Base-by-base conservation (phyloP, 2,797 vertebrate genomes). In the Propithecus deckenii region DNA sequence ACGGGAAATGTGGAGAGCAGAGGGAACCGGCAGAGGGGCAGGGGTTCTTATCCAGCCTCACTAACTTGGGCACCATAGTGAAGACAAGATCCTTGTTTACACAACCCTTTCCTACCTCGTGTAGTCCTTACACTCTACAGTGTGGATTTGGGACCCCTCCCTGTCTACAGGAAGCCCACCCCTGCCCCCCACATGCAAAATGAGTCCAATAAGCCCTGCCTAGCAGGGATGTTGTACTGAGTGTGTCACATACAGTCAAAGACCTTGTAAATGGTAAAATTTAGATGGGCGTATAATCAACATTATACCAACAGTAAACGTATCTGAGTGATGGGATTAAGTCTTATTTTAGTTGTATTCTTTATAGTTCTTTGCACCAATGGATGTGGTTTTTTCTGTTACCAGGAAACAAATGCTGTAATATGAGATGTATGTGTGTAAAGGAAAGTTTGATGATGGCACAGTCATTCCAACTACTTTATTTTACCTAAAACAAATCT, bases 21-120 rank as follows among this genome's bases (percentile, higher is more conserved):
- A 71, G 57, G 41, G 23, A 30, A 5, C n/a, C 8, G 0, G 0
- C 0, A 9, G 25, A 32, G 8, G 25, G 18, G 0, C 8, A 2
- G 6, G 18, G 7, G 22, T 20, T 67, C 4, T 48, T 15, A 23
- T 14, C 2, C 43, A 23, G n/a, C 14, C 25, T 71, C 55, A 3
- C 1, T 0, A 55, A 41, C 55, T 4, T 2, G 28, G 69, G 3
- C 0, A 2, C 35, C 0, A 0, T 5, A 5, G 8, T 14, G n/a
- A 67, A 69, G 35, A 35, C 0, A 0, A 59, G 25, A 15, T 23
- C 35, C 5, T 11, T 3, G 17, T 35, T 17, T 55, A 3, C 52
- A 13, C 12, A 75, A 0, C 2, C 1, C 7, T 25, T 20, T 32
- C 35, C 52, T 32, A 2, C 6, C 7, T 5, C 0, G 2, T 7